Percentiles rank a stretch among this genome's conserved stretches.
phyloP scores from a whole-genome alignment of 2,113 vertebrate species.

The Chlorodrepanis virens region DNA sequence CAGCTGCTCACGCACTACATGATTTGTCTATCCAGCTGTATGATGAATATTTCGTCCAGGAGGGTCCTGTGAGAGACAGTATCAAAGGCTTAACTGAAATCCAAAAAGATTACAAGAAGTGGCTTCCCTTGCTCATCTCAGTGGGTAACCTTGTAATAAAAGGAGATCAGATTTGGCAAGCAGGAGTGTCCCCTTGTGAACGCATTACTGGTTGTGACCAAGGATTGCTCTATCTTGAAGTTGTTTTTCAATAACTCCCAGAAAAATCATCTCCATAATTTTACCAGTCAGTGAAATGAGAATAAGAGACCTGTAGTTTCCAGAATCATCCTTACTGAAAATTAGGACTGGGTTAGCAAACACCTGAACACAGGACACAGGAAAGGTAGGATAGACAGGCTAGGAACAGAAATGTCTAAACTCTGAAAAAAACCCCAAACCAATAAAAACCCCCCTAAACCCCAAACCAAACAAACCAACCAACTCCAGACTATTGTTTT shows the following conservation, averaged over 20 bases:
- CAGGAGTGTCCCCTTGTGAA: neutral
- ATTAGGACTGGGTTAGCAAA: neutral
- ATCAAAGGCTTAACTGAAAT: neutral
- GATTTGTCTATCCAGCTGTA: neutral
- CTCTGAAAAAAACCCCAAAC: neutral
- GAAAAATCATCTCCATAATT: neutral
- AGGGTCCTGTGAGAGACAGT: neutral
- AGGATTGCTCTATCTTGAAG: neutral
- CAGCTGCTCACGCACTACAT: neutral
- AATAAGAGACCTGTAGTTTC: neutral
- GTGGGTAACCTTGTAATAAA: neutral
- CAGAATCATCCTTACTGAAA: neutral
- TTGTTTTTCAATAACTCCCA: neutral
- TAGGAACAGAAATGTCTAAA: neutral
- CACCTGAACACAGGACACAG: neutral
- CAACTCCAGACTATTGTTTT: neutral
- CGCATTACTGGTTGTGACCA: neutral
- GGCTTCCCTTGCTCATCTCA: neutral
- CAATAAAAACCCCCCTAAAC: too few relatives aligned
- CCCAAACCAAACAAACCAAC: neutral
- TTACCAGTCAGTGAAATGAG: neutral
- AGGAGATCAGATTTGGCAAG: neutral
- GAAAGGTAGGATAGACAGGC: neutral
- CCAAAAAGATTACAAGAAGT: neutral
- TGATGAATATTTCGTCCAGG: neutral